Conservation (phyloP, 2,113 vertebrate genomes). For the Aldabrachelys gigantea region DNA sequence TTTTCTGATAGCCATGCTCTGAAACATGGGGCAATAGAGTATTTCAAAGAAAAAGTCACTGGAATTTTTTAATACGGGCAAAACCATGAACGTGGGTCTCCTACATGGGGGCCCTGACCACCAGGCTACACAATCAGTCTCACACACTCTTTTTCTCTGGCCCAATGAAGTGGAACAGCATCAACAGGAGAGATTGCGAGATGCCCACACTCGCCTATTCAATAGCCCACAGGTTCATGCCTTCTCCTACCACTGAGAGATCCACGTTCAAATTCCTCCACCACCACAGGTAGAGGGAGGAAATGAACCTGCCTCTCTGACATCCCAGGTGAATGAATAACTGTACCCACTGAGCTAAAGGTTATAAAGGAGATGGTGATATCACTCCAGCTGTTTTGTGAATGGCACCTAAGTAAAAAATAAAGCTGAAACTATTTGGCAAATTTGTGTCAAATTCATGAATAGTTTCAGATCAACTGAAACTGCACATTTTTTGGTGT, state of each 20-base stretch:
- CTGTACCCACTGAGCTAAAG: neutral
- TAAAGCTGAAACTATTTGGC: neutral
- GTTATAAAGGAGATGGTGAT: neutral
- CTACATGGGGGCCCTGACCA: no score
- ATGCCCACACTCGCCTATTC: neutral
- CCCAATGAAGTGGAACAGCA: neutral
- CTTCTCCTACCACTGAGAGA: neutral
- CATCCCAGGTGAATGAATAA: neutral
- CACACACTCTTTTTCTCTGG: no score
- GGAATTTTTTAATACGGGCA: no score
- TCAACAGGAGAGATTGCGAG: neutral
- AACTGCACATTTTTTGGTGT: neutral
- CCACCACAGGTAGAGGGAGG: neutral
- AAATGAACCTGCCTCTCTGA: neutral
- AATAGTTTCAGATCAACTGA: no score
- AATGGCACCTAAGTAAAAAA: neutral
- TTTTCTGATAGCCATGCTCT: no score
- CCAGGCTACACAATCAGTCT: no score
- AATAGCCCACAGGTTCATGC: neutral
- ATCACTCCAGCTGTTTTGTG: neutral
- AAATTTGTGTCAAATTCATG: neutral
- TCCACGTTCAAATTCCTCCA: neutral
- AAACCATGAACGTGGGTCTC: no score
- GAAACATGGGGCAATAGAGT: no score
- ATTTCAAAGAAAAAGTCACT: no score